Evolutionary conservation across 2,113 vertebrate species (phyloP), one percentile per base, ranked within the genome.

Genomic region (Silurus meridionalis): DNA sequence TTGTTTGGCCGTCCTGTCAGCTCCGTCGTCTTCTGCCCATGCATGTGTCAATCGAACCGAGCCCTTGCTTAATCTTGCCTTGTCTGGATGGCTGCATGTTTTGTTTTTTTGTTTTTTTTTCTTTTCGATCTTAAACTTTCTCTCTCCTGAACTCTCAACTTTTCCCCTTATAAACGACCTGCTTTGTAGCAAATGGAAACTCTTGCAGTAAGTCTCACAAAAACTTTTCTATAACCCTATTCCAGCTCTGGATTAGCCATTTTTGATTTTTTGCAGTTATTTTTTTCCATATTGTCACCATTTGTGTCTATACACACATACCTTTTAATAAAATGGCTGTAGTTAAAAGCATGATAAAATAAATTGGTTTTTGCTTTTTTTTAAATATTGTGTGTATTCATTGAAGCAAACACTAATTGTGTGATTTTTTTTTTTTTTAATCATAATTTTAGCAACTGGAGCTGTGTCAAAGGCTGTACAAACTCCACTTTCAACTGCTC

Each of bases 121-220:
- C 2, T 28, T 57, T 57, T 57, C 8, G 94, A 95, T 93, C 93
- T 82, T 96, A 87, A 95, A 94, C 95, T 95, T 93, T 83, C 77
- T 89, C 55, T 96, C 94, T 95, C 96, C 94, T 96, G 83, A 89
- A 95, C 94, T 96, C 92, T 95, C 95, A 93, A 94, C 93, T 96
- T 95, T 91, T 96, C 94, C 37, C 95, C 94, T 94, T 96, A 95
- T 96, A 95, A 97, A 97, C 97, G 95, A 96, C 97, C 97, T 96
- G 96, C 97, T 97, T 96, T 95, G 94, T 97, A 99, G 98, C 98
- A 99, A 99, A 99, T 99, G 98, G 98, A 99, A 94, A 98, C 97
- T 96, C 98, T 99, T 95, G 98, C 98, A 96, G 98, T 99, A 99
- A 99, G 98, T 99, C 95, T 93, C 95, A 90, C 91, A 84, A 37